Conservation (phyloP, 2,888 invertebrate species). For the Eupithecia tripunctaria region DNA sequence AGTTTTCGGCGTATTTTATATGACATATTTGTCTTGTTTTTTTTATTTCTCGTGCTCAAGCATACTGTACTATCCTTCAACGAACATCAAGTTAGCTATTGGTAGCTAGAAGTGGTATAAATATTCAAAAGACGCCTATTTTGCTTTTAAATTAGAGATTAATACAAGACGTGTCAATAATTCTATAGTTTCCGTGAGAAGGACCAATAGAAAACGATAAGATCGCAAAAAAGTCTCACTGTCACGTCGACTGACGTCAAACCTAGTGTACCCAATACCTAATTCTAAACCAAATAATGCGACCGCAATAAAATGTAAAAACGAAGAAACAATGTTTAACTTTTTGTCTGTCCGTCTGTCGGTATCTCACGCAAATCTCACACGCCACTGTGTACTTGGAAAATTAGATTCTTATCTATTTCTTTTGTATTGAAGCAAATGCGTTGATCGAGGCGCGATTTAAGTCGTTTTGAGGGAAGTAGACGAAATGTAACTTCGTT, state of each 20-base stretch:
- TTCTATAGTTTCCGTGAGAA: background rate
- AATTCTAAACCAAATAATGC: slow-evolving; percentile 33
- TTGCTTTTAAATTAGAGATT: background rate
- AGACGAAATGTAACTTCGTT: slow-evolving; percentile 13
- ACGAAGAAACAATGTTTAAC: slow-evolving; percentile 49
- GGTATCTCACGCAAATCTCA: slow-evolving; percentile 64
- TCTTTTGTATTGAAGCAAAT: slow-evolving; percentile 53
- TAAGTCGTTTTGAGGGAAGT: slow-evolving; percentile 21
- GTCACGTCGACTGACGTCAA: background rate
- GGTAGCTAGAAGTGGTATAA: too few species aligned
- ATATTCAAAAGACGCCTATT: background rate
- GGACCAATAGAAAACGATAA: background rate
- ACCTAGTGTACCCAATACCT: slow-evolving; percentile 32
- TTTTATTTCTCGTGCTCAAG: background rate
- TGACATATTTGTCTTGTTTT: background rate
- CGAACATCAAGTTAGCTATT: background rate
- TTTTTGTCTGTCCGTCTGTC: slow-evolving; percentile 51
- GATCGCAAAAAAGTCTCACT: background rate
- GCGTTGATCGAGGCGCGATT: slow-evolving; percentile 28
- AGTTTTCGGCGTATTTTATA: background rate
- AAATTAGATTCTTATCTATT: slow-evolving; percentile 52
- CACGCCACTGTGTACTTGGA: slow-evolving; percentile 56
- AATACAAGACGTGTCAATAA: background rate
- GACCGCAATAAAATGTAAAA: slow-evolving; percentile 42
- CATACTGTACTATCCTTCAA: background rate